A percentile compares a stretch with the other conserved stretches of the same genome.
phyloP scores from a whole-genome alignment of 2,888 invertebrate genomes.

The Polymixis flavicincta region DNA sequence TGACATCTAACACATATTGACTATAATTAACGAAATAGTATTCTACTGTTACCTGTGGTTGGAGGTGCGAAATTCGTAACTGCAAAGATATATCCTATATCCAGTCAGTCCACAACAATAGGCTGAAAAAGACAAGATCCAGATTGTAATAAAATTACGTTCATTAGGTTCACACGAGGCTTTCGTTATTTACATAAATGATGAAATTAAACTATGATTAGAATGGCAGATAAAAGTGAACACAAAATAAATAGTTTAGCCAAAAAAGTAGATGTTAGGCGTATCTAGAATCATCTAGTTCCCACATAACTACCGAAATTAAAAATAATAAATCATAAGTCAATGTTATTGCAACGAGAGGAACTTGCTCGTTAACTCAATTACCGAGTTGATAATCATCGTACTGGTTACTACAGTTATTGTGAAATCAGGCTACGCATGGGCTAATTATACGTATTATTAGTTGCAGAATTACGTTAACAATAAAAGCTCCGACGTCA shows the following conservation, averaged over 20 bases:
- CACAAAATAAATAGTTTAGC: slow-evolving; percentile 25
- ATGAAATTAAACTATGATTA: slow-evolving; percentile 23
- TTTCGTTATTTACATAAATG: not conserved
- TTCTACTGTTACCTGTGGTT: no score
- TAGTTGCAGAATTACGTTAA: no score
- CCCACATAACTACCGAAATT: slow-evolving; percentile 7
- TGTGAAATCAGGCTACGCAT: not conserved
- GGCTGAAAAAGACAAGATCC: not conserved
- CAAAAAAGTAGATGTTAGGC: not conserved
- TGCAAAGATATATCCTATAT: not conserved
- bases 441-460: not conserved
- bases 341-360: not conserved
- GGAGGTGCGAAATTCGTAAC: not conserved
- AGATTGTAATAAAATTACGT: not conserved
- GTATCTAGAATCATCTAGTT: no score
- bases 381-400: slow-evolving; percentile 12
- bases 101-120: not conserved
- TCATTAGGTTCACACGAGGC: not conserved
- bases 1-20: no score
- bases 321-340: not conserved
- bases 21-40: no score
- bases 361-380: slow-evolving; percentile 7
- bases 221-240: slow-evolving; percentile 25
- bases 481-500: not conserved
- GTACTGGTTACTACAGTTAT: not conserved